Evolutionary conservation across 2,888 invertebrate species (phyloP), one percentile per base, ranked within the genome.

Genomic region (Nineta flava): DNA sequence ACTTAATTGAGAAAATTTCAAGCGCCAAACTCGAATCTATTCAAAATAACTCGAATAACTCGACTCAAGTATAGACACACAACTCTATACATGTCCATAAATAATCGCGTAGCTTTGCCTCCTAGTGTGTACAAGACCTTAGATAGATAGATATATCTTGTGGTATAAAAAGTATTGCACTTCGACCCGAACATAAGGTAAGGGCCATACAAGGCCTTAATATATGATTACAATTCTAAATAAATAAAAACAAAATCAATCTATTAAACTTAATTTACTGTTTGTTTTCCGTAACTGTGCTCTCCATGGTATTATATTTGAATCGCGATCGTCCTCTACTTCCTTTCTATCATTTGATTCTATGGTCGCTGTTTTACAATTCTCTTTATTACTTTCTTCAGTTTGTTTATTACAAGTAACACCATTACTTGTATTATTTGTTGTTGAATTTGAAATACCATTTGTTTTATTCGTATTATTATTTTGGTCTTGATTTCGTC

Each of bases 241-340:
- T 19, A 19, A 19, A 19, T 4, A 19, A 19, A n/a, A n/a, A n/a
- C n/a, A n/a, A n/a, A n/a, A 26, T 26, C 26, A 77, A 64, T 85
- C 87, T 61, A 88, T 74, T 58, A 90, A 73, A 66, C 86, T 88
- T 53, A 91, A 75, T 63, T 86, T 87, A 72, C 90, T 90, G 67
- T 90, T 90, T 13, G 91, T 91, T 68, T 91, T 91, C 62, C 90
- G 77, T 46, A 91, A 71, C 61, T 90, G 87, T 31, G 90, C 87
- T 59, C 90, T 75, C 91, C 91, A 91, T 1, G 91, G 91, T 53
- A 90, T 90, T 48, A 88, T 87, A 59, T 64, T 67, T 10, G 79
- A 79, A 32, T 78, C 73, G 51, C 70, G 74, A 53, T 79, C 80
- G 40, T 77, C 75, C 50, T 72, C 69, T 46, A 67, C 65, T 52